Evolutionary conservation across 2,888 invertebrate genomes (phyloP).

Genomic region (Athalia rosae): DNA sequence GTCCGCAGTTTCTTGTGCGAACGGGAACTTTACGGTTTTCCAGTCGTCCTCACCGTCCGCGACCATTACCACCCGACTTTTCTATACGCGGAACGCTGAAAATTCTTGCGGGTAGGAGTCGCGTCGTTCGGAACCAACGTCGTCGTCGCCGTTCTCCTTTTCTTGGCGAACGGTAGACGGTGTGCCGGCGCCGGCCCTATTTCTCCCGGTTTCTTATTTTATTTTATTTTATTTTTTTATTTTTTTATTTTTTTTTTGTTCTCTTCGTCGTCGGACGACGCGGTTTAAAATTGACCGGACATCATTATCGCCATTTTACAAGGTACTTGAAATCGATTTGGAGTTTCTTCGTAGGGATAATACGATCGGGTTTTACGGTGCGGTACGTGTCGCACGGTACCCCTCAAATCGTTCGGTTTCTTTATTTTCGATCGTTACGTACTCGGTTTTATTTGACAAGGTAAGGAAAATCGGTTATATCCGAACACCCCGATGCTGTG

Average conservation of each 20-base stretch:
- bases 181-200: background rate
- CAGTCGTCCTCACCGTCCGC: slow-evolving; percentile 24
- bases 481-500: too few relatives aligned
- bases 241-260: too few relatives aligned
- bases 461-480: too few relatives aligned
- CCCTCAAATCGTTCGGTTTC: too few relatives aligned
- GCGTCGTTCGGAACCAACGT: too few relatives aligned
- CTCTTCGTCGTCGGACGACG: slow-evolving; percentile 1
- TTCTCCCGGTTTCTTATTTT: too few relatives aligned
- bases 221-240: too few relatives aligned
- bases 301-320: slow-evolving; percentile 32
- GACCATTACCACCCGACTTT: slow-evolving; percentile 35
- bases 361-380: too few relatives aligned
- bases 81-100: slow-evolving; percentile 32
- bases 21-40: background rate
- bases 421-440: too few relatives aligned
- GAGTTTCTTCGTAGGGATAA: background rate
- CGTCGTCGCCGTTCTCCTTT: slow-evolving; percentile 21
- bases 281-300: slow-evolving; percentile 26
- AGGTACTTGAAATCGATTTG: background rate
- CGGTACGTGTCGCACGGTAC: too few relatives aligned
- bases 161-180: background rate
- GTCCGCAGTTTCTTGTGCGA: background rate
- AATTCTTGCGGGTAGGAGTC: slow-evolving; percentile 39
- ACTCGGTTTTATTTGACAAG: too few relatives aligned